Evolutionary conservation across 2,888 invertebrate species (phyloP).

Genomic region (Rugalucina vietnamica): DNA sequence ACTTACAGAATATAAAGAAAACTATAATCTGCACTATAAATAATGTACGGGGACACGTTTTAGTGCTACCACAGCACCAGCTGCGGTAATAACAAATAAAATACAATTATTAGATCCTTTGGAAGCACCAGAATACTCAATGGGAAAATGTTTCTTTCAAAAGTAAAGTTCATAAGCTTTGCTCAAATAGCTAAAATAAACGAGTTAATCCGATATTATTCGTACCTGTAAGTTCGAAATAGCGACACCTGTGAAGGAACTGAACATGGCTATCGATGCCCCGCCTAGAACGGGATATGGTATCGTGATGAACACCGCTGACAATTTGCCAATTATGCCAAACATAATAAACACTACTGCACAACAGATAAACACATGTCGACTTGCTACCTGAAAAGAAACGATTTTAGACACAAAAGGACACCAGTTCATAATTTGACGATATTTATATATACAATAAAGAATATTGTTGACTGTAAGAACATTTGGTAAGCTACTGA

Average conservation of each 20-base stretch:
- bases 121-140: too few species aligned
- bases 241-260: conserved; percentile 68
- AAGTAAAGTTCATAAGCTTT: too few species aligned
- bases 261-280: conserved; percentile 72
- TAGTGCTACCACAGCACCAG: too few species aligned
- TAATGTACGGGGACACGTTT: too few species aligned
- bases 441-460: background rate
- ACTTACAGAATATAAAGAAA: too few species aligned
- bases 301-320: conserved; percentile 83
- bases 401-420: background rate
- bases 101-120: too few species aligned
- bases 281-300: conserved; percentile 84
- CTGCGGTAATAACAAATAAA: too few species aligned
- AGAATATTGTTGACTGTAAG: background rate
- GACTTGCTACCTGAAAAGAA: conserved; percentile 80
- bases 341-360: conserved; percentile 83
- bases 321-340: conserved; percentile 84
- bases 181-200: too few species aligned
- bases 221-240: conserved; percentile 65
- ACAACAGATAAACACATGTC: conserved; percentile 82
- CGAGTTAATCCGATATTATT: too few species aligned
- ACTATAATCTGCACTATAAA: too few species aligned
- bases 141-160: too few species aligned
- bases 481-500: background rate
- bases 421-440: background rate